Evolutionary conservation across 2,113 vertebrate genomes (phyloP).

Genomic region (Strix uralensis): DNA sequence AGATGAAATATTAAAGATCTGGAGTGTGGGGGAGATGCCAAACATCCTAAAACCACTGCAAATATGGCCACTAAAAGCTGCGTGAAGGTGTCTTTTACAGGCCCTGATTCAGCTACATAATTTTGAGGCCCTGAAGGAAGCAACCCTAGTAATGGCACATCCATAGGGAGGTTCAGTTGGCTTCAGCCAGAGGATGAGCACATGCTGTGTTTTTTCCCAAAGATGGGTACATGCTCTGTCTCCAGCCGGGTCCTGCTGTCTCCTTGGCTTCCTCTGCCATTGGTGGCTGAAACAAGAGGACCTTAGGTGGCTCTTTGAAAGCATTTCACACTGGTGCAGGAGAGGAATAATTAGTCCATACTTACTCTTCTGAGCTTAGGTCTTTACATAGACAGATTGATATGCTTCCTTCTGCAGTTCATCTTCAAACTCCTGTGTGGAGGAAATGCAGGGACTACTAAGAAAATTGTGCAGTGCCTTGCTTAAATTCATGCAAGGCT

Average conservation of each 20-base stretch:
- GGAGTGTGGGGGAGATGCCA: not conserved
- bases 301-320: not conserved
- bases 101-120: not conserved
- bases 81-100: not conserved
- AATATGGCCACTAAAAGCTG: not conserved
- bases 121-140: not conserved
- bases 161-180: not conserved
- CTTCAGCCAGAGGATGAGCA: not conserved
- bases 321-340: not conserved
- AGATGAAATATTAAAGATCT: not conserved
- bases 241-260: not conserved
- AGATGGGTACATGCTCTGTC: fast-evolving
- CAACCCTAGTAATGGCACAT: not conserved
- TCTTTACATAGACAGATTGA: not conserved
- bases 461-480: not conserved
- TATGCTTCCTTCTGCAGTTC: not conserved
- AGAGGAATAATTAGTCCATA: not conserved
- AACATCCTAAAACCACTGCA: not conserved
- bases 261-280: not conserved
- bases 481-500: not conserved
- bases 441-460: not conserved
- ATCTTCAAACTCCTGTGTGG: not conserved
- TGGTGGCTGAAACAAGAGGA: not conserved
- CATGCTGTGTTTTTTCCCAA: not conserved
- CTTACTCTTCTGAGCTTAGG: not conserved